Conservation (phyloP, 2,113 vertebrate genomes). For the Callospermophilus lateralis region DNA sequence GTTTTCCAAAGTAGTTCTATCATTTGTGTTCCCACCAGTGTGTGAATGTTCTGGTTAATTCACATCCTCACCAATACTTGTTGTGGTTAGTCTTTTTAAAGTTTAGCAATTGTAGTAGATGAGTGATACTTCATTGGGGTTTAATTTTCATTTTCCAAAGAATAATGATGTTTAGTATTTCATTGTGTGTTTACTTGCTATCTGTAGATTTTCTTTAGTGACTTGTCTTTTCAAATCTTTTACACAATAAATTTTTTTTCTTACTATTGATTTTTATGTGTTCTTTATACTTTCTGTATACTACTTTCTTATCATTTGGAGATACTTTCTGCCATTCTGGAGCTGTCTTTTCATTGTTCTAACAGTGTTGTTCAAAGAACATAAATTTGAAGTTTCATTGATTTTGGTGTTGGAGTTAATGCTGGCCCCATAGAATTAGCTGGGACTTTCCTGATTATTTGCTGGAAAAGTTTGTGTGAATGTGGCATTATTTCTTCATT, state of each 20-base stretch:
- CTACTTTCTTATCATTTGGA: conserved; percentile 37
- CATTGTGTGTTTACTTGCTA: neutral
- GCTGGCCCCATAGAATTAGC: neutral
- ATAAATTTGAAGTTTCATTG: conserved; percentile 23
- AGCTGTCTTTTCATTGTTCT: conserved; percentile 25
- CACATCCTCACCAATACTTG: neutral
- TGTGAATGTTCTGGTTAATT: neutral
- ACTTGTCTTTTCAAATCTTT: neutral
- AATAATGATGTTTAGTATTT: neutral
- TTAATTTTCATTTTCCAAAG: conserved; percentile 16
- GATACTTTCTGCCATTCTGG: neutral
- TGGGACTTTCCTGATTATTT: neutral
- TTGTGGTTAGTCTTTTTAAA: conserved; percentile 12
- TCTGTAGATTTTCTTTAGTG: neutral
- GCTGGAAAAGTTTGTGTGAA: neutral
- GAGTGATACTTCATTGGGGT: neutral
- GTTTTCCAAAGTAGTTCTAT: neutral
- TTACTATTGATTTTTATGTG: neutral
- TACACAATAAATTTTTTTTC: neutral
- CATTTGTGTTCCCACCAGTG: neutral
- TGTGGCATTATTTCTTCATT: conserved; percentile 16
- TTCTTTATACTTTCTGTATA: conserved; percentile 34
- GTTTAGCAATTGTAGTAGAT: neutral
- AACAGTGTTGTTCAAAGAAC: conserved; percentile 1
- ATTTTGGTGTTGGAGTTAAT: neutral